Evolutionary conservation across 2,113 vertebrate genomes (phyloP), one percentile per base, ranked within the genome.

Genomic region (Lontra canadensis): DNA sequence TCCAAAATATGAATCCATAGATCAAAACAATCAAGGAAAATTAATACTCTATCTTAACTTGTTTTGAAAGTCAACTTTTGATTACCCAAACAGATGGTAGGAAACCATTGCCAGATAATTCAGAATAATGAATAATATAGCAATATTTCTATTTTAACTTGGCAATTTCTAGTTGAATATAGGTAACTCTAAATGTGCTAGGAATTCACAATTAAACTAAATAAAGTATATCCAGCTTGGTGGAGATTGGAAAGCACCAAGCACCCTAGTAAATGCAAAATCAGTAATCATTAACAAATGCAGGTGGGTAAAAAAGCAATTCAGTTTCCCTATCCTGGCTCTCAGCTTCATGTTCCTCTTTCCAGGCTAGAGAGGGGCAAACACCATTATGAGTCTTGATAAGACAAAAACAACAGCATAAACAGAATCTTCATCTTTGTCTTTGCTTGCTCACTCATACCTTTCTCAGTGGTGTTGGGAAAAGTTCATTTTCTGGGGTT

Each of bases 41-140:
- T 74, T 42, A 94, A 25, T 92, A 20, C 39, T 84, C 47, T 95
- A 23, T 89, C 34, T 55, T 97, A 89, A 93, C 11, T 89, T 84
- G 9, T 82, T 94, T 93, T 87, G 25, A 95, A 79, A 88, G 52
- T 34, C 85, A 96, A 89, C 25, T 93, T 10, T 89, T 80, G 42
- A 76, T 88, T 90, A 91, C 63, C 26, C 47, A 91, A 93, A 96
- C 63, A 89, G 85, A 92, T 95, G 59, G 36, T 85, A 88, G 52
- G 91, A 73, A 90, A 55, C 26, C 3, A 67, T 82, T 71, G 81
- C 73, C 88, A 97, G 71, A 88, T 95, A 95, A 95, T 92, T 97
- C 39, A 88, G 39, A 80, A 31, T 93, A 93, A 78, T 65, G 15
- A 91, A 85, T 92, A 97, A 95, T 47, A 59, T 88, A 67, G 65